Conservation (phyloP, 2,888 invertebrate genomes). For the Platerodrilus igneus region DNA sequence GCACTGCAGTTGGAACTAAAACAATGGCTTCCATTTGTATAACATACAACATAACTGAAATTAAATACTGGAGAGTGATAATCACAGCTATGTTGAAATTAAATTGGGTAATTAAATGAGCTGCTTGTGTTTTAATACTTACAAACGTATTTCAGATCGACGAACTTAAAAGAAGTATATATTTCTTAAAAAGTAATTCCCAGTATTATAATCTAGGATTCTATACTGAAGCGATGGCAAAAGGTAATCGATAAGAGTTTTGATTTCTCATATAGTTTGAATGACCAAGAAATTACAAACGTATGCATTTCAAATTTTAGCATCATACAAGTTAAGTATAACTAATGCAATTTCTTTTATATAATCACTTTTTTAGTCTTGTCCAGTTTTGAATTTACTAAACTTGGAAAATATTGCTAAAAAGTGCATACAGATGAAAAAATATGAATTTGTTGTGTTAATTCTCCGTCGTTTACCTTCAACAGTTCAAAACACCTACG, state of each 20-base stretch:
- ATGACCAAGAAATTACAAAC: constrained; percentile 23
- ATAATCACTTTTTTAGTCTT: constrained; percentile 34
- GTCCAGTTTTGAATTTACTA: constrained; percentile 38
- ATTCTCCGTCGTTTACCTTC: constrained; percentile 36
- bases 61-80: constrained; percentile 28
- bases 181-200: constrained; percentile 32
- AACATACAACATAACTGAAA: constrained; percentile 34
- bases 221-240: constrained; percentile 40
- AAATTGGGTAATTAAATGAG: constrained; percentile 39
- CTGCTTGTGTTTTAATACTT: constrained; percentile 10
- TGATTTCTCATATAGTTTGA: constrained; percentile 12
- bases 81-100: constrained; percentile 28
- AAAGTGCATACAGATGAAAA: constrained; percentile 29
- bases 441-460: constrained; percentile 33
- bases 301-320: constrained; percentile 31
- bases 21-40: constrained; percentile 38
- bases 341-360: constrained; percentile 2
- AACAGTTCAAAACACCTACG: neutral
- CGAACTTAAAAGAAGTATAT: constrained; percentile 35
- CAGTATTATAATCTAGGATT: constrained; percentile 30
- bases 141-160: constrained; percentile 29
- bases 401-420: constrained; percentile 34
- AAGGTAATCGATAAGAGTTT: constrained; percentile 34
- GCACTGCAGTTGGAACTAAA: constrained; percentile 30
- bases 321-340: constrained; percentile 35